A percentile compares a stretch with the other conserved stretches of the same genome.
These are phyloP conservation scores for Aphodius sticticus DNA, from an alignment of 2,888 invertebrate genomes.

Conservation along the genomic window DNA sequence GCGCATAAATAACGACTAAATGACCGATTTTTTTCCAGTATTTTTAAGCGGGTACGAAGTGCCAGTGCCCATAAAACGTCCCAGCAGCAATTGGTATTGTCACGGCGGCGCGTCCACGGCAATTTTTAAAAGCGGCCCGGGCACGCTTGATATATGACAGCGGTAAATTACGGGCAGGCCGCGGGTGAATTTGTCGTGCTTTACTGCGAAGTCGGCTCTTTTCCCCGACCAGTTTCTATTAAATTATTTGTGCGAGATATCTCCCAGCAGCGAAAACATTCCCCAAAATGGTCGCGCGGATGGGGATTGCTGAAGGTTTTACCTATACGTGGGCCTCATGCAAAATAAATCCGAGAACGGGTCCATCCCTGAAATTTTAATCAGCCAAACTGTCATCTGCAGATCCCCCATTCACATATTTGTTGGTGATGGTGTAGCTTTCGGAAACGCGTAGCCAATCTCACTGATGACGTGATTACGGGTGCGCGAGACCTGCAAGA, in stretches of 20 bases:
- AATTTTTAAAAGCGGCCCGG: background rate
- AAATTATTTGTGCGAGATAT: background rate
- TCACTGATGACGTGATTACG: background rate
- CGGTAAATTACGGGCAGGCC: background rate
- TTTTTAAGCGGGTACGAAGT: background rate
- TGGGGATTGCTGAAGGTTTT: background rate
- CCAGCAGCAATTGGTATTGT: background rate
- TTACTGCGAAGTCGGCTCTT: background rate
- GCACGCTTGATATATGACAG: background rate
- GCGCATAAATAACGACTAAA: background rate
- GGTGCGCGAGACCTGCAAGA: background rate
- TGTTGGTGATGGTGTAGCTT: background rate
- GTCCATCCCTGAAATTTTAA: background rate
- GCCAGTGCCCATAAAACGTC: background rate
- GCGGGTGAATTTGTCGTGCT: conserved; percentile 4
- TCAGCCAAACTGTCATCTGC: background rate
- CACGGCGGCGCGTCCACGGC: background rate
- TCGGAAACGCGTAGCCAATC: background rate
- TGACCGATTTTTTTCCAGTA: background rate
- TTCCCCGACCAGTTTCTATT: background rate
- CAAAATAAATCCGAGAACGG: background rate
- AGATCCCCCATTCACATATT: background rate
- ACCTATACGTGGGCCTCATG: background rate
- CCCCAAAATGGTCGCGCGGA: background rate
- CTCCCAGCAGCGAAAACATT: background rate